These are phyloP conservation scores for Neodiprion virginianus DNA, from an alignment of 1,140 invertebrate species.

Conservation along the genomic window DNA sequence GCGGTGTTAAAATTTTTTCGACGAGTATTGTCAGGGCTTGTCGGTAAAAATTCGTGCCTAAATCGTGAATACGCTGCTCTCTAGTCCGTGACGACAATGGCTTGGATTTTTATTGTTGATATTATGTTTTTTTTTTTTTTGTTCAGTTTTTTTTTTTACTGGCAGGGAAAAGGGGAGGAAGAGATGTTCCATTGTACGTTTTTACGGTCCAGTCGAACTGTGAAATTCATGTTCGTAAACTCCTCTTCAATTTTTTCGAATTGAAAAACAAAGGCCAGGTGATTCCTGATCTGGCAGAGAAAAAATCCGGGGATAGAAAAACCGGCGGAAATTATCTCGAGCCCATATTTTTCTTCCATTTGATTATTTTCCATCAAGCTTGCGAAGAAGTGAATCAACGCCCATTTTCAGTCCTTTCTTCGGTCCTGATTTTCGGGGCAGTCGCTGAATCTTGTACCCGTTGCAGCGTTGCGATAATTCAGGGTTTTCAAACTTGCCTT, in stretches of 20 bases:
- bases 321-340: too few relatives aligned
- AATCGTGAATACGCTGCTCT: not conserved
- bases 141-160: too few relatives aligned
- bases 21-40: not conserved
- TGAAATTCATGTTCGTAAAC: not conserved
- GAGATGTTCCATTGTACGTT: not conserved
- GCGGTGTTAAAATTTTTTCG: not conserved
- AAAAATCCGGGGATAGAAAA: too few relatives aligned
- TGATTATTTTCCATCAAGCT: too few relatives aligned
- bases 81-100: not conserved
- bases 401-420: too few relatives aligned
- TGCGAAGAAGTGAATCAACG: too few relatives aligned
- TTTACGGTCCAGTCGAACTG: not conserved
- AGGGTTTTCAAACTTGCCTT: not conserved
- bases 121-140: too few relatives aligned
- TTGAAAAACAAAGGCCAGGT: not conserved
- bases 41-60: not conserved
- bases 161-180: too few relatives aligned
- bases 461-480: not conserved
- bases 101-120: not conserved
- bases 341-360: too few relatives aligned
- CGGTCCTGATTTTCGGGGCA: too few relatives aligned
- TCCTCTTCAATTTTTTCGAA: not conserved
- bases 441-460: too few relatives aligned
- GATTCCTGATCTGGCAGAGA: not conserved